A percentile compares a stretch with the other conserved stretches of the same genome.
Conservation (phyloP, 1,140 invertebrate genomes). For the Pectinophora gossypiella region DNA sequence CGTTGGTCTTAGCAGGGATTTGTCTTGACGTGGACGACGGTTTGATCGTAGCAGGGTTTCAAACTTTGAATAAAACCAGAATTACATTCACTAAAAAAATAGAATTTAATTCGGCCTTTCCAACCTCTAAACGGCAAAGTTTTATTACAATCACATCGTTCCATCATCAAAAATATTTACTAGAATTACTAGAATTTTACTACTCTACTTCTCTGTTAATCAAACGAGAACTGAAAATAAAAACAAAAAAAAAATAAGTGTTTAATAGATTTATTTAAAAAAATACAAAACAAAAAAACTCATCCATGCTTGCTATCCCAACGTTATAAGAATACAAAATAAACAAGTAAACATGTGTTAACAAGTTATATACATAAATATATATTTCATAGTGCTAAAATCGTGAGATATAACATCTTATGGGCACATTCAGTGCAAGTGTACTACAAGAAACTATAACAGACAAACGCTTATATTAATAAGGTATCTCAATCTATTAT, state of each 20-base stretch:
- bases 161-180: background rate
- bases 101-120: conserved; percentile 58
- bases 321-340: conserved; percentile 47
- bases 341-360: conserved; percentile 44
- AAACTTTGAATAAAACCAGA: conserved; percentile 31
- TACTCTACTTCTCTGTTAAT: background rate
- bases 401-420: conserved; percentile 22
- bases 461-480: too few species aligned
- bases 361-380: conserved; percentile 50
- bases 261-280: conserved; percentile 73
- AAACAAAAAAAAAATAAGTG: conserved; percentile 42
- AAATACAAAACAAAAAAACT: conserved; percentile 59
- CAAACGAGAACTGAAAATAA: conserved; percentile 29
- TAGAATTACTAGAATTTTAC: background rate
- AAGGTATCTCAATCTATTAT: conserved; percentile 20
- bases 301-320: conserved; percentile 52
- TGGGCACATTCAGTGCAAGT: conserved; percentile 12
- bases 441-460: too few species aligned
- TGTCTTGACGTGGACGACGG: too few species aligned
- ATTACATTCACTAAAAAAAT: conserved; percentile 48
- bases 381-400: conserved; percentile 33
- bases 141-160: conserved; percentile 53
- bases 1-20: too few species aligned
- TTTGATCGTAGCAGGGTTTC: too few species aligned
- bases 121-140: conserved; percentile 38